Evolutionary conservation across 1,140 invertebrate genomes (phyloP).

Genomic region (Homalodisca vitripennis): DNA sequence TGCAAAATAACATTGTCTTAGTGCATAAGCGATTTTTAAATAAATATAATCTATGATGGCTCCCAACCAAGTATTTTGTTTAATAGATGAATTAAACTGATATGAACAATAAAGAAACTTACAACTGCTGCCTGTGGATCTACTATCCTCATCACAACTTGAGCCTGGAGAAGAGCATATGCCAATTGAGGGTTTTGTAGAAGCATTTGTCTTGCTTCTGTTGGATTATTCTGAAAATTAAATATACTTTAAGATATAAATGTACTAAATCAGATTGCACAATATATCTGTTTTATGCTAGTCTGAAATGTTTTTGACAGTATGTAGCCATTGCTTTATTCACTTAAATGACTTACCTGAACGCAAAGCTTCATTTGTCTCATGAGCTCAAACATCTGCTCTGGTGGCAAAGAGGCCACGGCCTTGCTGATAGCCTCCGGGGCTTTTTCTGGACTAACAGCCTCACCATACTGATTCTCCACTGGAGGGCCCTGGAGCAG

Average conservation of each 20-base stretch:
- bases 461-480: slow-evolving; percentile 84
- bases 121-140: slow-evolving; percentile 93
- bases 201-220: slow-evolving; percentile 92
- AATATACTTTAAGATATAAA: no score
- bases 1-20: slow-evolving; percentile 49
- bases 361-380: slow-evolving; percentile 98
- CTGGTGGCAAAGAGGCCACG: slow-evolving; percentile 95
- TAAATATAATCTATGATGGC: background rate
- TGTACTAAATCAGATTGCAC: no score
- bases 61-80: no score
- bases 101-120: no score
- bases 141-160: slow-evolving; percentile 98
- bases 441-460: slow-evolving; percentile 87
- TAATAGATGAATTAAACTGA: no score
- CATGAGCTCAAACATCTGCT: slow-evolving; percentile 99
- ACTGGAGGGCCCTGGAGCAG: slow-evolving; percentile 73
- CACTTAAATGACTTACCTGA: slow-evolving; percentile 51
- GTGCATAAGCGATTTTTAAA: background rate
- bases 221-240: slow-evolving; percentile 74
- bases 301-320: background rate
- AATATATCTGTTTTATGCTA: no score
- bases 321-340: background rate
- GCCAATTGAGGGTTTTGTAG: slow-evolving; percentile 97
- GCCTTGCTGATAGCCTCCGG: slow-evolving; percentile 96
- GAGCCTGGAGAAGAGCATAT: slow-evolving; percentile 94